Percentiles rank a stretch among this genome's conserved stretches.
Evolutionary conservation across 2,888 invertebrate species (phyloP).

Genomic region (Thecophora atra): DNA sequence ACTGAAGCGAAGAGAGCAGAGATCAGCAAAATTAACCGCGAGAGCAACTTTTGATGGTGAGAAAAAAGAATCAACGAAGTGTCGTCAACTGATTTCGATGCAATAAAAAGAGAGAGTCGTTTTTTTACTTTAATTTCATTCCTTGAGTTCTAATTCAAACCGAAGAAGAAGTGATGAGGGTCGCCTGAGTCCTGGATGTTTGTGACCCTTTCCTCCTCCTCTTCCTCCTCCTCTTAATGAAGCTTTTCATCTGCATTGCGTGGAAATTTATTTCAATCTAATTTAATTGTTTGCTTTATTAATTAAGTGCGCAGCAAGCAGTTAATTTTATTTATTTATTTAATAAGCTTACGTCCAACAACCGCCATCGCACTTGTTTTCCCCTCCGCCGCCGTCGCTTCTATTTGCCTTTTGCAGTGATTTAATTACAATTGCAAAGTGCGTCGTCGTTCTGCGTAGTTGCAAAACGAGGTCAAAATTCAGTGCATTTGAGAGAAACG

Average conservation of each 20-base stretch:
- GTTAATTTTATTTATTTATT: constrained; percentile 19
- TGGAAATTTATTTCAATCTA: constrained; percentile 43
- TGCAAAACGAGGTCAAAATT: too few species aligned
- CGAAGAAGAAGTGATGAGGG: neutral
- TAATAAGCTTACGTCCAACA: constrained; percentile 20
- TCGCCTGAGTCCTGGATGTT: neutral
- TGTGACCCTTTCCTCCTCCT: neutral
- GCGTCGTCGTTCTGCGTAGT: too few species aligned
- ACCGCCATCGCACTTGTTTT: constrained; percentile 41
- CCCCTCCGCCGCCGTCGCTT: neutral
- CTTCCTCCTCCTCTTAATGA: neutral
- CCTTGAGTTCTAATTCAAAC: neutral
- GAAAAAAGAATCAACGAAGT: too few species aligned
- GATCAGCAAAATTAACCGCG: too few species aligned
- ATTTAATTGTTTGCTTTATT: constrained; percentile 47
- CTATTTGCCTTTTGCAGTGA: constrained; percentile 2
- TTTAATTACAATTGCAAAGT: neutral
- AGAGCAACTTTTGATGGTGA: too few species aligned
- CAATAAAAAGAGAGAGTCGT: too few species aligned
- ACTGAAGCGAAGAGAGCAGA: neutral
- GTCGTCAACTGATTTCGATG: too few species aligned
- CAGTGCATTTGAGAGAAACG: too few species aligned
- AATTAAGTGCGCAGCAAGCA: constrained; percentile 38
- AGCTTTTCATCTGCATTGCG: too few species aligned
- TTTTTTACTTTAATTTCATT: neutral